Base-by-base conservation (phyloP, 2,888 invertebrate genomes). In the Hydrotaea cyrtoneurina region DNA sequence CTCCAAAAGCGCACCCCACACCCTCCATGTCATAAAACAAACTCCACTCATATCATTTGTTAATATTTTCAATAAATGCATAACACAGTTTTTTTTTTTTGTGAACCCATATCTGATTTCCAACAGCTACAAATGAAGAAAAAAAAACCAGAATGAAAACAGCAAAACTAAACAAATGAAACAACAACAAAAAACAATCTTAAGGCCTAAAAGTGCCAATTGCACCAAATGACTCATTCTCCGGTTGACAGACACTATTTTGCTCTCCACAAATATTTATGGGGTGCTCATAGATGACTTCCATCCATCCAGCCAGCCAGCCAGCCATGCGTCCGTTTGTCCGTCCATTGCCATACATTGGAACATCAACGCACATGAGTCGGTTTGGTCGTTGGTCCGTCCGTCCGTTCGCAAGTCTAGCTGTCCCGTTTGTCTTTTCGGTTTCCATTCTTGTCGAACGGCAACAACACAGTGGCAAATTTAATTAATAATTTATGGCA, bases 401-500 rank as follows among this genome's bases (percentile, higher is more conserved):
- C 66, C 50, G 26, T 50, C 69, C 4, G n/a, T 69, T 5, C 4
- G 13, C 21, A 11, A 7, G 46, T 69, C 19, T 4, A 21, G 8
- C 39, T 39, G 13, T 43, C 36, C 26, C 26, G 21, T 50, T 55
- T 55, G 39, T 55, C 36, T 36, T 39, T 43, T 69, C 46, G 13
- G 17, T 55, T 55, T 19, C 17, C 23, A 59, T 53, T 76, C 75
- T 23, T 78, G 0, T 71, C 23, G 59, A 23, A 23, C 3, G 13
- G 13, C 69, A 13, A 46, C 43, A 69, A 69, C 66, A 85, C 71
- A 79, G 82, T 82, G 81, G 85, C 82, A 87, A 87, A 90, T 88
- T 89, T 90, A 89, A 90, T 90, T 89, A 90, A 87, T 89, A 88
- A 88, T 89, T 88, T 90, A 89, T 89, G 89, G 89, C 88, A 87